Percentiles rank a stretch among this genome's conserved stretches.
Conservation (phyloP, 2,797 vertebrate species). For the Notoglanidium macrostoma region DNA sequence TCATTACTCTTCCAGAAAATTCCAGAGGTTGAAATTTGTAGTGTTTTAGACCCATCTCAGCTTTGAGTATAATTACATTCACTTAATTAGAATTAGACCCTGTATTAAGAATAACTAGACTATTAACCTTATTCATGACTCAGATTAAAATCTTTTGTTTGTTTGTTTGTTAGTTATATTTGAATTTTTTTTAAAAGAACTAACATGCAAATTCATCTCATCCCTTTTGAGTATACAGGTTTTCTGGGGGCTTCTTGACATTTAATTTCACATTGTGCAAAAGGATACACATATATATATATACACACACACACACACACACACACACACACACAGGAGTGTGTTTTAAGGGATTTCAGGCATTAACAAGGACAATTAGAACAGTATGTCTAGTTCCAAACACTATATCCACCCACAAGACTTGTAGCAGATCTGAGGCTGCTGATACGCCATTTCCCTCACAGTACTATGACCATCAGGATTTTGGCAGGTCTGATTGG, state of each 20-base stretch:
- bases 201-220: not conserved
- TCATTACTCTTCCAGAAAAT: conserved; percentile 56
- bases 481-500: conserved; percentile 7
- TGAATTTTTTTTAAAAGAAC: not conserved
- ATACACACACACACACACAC: no score
- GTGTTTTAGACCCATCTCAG: not conserved
- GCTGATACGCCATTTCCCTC: not conserved
- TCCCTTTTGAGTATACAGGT: not conserved
- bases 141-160: not conserved
- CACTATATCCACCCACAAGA: not conserved
- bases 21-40: conserved; percentile 12
- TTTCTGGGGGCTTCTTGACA: conserved; percentile 29
- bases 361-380: not conserved
- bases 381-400: not conserved
- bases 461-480: not conserved
- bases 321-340: not conserved
- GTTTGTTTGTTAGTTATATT: not conserved
- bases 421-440: not conserved
- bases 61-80: conserved; percentile 1
- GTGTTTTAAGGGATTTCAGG: not conserved
- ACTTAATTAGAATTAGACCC: not conserved
- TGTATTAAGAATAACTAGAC: not conserved
- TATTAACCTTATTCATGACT: conserved; percentile 19
- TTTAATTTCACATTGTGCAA: not conserved
- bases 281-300: not conserved